Evolutionary conservation across 2,797 vertebrate species (phyloP), one percentile per base, ranked within the genome.

Genomic region (Rousettus madagascariensis): DNA sequence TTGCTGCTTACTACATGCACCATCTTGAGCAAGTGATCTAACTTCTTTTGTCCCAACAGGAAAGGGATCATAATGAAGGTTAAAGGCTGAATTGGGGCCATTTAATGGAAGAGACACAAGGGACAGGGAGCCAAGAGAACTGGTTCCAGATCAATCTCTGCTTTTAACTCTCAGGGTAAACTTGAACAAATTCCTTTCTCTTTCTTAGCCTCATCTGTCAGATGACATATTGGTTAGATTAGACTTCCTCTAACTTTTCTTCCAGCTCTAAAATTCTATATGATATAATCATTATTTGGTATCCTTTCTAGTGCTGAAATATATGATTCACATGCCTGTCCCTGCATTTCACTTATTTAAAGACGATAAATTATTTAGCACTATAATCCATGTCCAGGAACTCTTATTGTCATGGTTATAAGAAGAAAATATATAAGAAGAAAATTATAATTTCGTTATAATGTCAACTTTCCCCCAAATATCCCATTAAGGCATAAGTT

Each of bases 361-460:
- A 94, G 17, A 79, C 61, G 26, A 90, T 80, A 96, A 95, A 85
- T 82, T 78, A 72, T 26, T 85, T 69, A 95, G 71, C 77, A 36
- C 46, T 72, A 66, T 51, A 87, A 71, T 33, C 15, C 24, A 91
- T 65, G 28, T 53, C 20, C 22, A 94, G 69, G 16, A 86, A 90
- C 80, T 83, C 91, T 86, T 86, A 82, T 86, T 85, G 5, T 61
- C 55, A 57, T 59, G 33, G 20, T 80, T 96, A 59, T 86, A 92
- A 79, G n/a, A 89, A 41, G n/a, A 71, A 92, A 87, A 46, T 87
- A 49, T 41, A 6, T 90, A 65, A 61, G 57, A 49, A 49, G 46
- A 49, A 49, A 49, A 49, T 85, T 65, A 82, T 71, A 46, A 77
- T 88, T 96, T 90, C 85, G 94, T 46, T 75, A 17, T 90, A 63